A percentile compares a stretch with the other conserved stretches of the same genome.
These are phyloP conservation scores for Machaerirhynchus nigripectus DNA, from an alignment of 2,113 vertebrate genomes.

Conservation along the genomic window DNA sequence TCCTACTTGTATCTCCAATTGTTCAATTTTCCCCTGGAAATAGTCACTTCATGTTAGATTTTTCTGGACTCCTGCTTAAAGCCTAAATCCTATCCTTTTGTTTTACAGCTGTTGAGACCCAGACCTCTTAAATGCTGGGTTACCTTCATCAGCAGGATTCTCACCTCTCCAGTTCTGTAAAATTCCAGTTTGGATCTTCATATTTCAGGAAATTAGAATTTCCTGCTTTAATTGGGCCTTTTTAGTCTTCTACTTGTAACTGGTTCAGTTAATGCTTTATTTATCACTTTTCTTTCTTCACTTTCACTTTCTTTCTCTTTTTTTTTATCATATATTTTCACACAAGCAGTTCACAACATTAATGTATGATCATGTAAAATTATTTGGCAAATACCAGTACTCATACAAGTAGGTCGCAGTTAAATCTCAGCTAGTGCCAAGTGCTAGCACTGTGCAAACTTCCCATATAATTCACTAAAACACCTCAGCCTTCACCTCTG, in stretches of 20 bases:
- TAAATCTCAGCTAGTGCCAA: neutral
- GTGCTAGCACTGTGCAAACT: neutral
- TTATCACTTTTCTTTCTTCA: neutral
- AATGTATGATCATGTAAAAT: neutral
- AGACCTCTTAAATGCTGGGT: neutral
- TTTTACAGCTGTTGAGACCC: neutral
- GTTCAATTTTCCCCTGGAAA: neutral
- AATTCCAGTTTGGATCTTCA: neutral
- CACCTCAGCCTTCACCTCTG: neutral
- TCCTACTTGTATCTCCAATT: neutral
- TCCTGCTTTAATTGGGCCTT: neutral
- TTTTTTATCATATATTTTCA: neutral
- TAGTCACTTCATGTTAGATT: neutral
- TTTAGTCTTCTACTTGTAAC: neutral
- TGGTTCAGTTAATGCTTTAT: neutral
- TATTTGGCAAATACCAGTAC: neutral
- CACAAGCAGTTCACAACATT: neutral
- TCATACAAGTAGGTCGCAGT: neutral
- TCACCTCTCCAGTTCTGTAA: neutral
- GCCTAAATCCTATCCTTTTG: neutral
- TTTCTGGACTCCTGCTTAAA: neutral
- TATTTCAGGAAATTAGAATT: neutral
- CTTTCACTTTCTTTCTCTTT: neutral
- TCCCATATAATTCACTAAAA: neutral
- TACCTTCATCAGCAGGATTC: neutral